Percentiles rank a stretch among this genome's conserved stretches.
Conservation (phyloP, 2,797 vertebrate genomes). For the Zenarchopterus dispar region DNA sequence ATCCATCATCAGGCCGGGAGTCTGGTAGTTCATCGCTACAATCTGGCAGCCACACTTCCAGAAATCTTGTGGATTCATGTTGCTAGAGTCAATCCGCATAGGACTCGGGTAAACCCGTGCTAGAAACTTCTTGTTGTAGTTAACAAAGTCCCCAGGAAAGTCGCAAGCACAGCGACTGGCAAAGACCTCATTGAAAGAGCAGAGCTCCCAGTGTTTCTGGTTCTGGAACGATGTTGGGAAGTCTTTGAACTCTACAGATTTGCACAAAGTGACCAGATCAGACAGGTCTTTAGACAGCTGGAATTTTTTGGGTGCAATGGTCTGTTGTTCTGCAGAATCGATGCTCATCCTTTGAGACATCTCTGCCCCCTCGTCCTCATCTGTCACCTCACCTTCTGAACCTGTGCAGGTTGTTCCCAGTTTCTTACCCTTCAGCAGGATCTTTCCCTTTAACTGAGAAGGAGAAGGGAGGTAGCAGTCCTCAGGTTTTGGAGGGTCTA, state of each 20-base stretch:
- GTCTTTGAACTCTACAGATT: conserved; percentile 95
- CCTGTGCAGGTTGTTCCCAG: conserved; percentile 87
- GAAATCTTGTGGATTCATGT: conserved; percentile 99
- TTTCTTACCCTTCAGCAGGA: conserved; percentile 95
- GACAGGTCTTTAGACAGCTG: conserved; percentile 97
- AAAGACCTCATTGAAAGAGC: conserved; percentile 97
- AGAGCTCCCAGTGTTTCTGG: conserved; percentile 98
- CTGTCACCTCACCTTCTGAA: conserved; percentile 94
- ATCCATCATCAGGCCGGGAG: conserved; percentile 98
- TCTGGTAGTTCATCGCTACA: conserved; percentile 99
- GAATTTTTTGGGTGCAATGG: conserved; percentile 85
- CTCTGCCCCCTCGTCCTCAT: conserved; percentile 97
- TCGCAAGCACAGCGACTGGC: conserved; percentile 93
- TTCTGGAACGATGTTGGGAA: conserved; percentile 93
- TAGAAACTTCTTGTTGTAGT: conserved; percentile 98
- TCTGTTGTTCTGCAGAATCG: conserved; percentile 87
- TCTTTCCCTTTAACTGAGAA: conserved; percentile 89
- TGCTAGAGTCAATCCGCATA: conserved; percentile 98
- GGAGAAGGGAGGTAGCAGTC: conserved; percentile 95
- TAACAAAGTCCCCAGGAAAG: conserved; percentile 96
- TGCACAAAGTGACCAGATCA: conserved; percentile 94
- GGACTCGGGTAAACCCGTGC: conserved; percentile 95
- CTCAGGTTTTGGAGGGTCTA: conserved; percentile 86
- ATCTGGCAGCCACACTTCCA: conserved; percentile 99
- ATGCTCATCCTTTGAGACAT: conserved; percentile 93